Evolutionary conservation across 2,113 vertebrate species (phyloP), one percentile per base, ranked within the genome.

Genomic region (Phoxinus phoxinus): DNA sequence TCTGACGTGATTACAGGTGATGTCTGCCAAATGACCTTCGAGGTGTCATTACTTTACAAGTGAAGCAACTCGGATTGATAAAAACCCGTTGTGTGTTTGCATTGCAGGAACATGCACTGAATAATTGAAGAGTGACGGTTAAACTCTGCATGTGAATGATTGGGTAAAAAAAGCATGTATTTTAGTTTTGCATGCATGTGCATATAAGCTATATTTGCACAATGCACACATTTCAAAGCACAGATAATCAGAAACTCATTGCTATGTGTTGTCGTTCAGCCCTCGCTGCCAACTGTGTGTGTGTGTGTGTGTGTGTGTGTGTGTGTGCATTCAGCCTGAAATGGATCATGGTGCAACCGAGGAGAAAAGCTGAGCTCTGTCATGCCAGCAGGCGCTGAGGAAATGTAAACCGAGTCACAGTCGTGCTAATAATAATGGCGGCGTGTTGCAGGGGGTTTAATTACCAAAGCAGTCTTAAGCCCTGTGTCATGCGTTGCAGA

Each of bases 381-480:
- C 92, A 92, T 90, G 88, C 73, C 81, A 83, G 81, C 71, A 84
- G 90, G 21, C 77, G 25, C 53, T 51, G 87, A 84, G 88, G 89
- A 88, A 88, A 91, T 82, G 92, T 83, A 88, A 93, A 87, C 87
- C 84, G 51, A 32, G 81, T 85, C 88, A 83, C 53, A 80, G 89
- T 85, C 41, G 53, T 83, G 89, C 90, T 90, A 93, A 89, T 90
- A 90, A 92, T 90, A 88, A 88, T 90, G 90, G 86, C 78, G 53
- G 87, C 85, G 88, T 84, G 87, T 86, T 71, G 30, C 84, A 67
- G 89, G 86, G 48, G 89, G 92, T 85, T 93, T 91, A 93, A 93
- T 93, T 92, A 93, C 91, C 87, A 85, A 30, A 35, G 72, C 78
- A 79, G 85, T 84, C 88, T 83, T 82, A 84, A 81, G 80, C 83